Percentiles rank a stretch among this genome's conserved stretches.
phyloP scores from a whole-genome alignment of 2,888 invertebrate genomes.

The Hypselothyrea guttata region DNA sequence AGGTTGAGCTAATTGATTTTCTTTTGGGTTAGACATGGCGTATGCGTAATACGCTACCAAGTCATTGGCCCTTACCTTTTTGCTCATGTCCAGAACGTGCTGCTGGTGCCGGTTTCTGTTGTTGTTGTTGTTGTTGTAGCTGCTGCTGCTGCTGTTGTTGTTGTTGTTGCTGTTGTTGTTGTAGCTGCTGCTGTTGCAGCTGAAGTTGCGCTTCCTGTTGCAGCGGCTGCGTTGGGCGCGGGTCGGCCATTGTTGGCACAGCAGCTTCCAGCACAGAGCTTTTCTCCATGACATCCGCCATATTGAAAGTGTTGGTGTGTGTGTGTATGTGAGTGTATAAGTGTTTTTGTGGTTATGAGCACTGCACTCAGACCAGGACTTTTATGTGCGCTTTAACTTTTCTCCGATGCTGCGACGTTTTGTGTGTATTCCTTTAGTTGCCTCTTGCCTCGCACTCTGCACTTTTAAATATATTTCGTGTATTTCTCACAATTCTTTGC shows the following conservation, averaged over 20 bases:
- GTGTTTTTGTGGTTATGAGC: slow-evolving; percentile 26
- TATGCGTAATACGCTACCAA: slow-evolving; percentile 56
- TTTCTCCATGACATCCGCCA: slow-evolving; percentile 81
- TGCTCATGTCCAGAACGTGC: slow-evolving; percentile 70
- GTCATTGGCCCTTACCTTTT: slow-evolving; percentile 62
- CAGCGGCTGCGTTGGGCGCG: slow-evolving; percentile 50
- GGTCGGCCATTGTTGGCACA: slow-evolving; percentile 58
- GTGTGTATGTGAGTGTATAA: slow-evolving; percentile 31
- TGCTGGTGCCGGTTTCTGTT: slow-evolving; percentile 45
- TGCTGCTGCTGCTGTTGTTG: slow-evolving; percentile 31
- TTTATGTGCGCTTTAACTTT: slow-evolving; percentile 49
- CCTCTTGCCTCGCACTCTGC: slow-evolving; percentile 30
- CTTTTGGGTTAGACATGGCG: slow-evolving; percentile 38
- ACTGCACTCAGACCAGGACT: slow-evolving; percentile 65
- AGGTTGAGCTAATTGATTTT: slow-evolving; percentile 61
- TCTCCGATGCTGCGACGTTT: slow-evolving; percentile 29
- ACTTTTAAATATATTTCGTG: slow-evolving; percentile 20
- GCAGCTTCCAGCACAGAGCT: slow-evolving; percentile 79
- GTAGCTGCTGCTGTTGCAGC: slow-evolving; percentile 40
- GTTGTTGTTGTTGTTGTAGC: slow-evolving; percentile 43
- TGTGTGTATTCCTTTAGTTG: slow-evolving; percentile 50
- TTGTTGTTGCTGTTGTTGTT: slow-evolving; percentile 33
- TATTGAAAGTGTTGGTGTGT: slow-evolving; percentile 64
- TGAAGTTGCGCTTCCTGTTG: slow-evolving; percentile 56
- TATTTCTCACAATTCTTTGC: slow-evolving; percentile 32